These are phyloP conservation scores for Tragelaphus scriptus DNA, from an alignment of 2,113 vertebrate species.

Conservation along the genomic window DNA sequence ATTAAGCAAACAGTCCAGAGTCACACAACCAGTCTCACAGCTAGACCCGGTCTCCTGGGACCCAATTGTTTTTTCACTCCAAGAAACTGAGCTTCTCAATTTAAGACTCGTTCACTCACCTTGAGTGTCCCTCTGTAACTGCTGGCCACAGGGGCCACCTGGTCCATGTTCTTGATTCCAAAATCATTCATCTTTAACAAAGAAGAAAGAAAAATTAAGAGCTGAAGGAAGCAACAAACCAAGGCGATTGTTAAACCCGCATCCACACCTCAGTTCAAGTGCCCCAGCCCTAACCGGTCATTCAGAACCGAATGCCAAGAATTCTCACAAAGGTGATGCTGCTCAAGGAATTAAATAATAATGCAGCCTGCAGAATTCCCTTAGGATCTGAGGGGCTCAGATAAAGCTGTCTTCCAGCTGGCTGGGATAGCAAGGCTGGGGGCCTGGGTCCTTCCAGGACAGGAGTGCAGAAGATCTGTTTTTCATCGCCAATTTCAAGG, in stretches of 20 bases:
- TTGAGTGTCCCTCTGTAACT: conserved; percentile 84
- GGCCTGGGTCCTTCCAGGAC: not conserved
- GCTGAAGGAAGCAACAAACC: not conserved
- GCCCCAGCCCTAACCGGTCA: not conserved
- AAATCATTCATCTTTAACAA: conserved; percentile 85
- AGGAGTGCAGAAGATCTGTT: not conserved
- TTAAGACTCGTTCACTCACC: conserved; percentile 74
- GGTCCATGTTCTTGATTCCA: conserved; percentile 86
- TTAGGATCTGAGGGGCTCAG: not conserved
- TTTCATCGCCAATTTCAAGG: accelerated
- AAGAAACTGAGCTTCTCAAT: not conserved
- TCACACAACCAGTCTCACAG: not conserved
- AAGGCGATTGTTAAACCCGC: not conserved
- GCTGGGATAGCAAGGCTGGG: not conserved
- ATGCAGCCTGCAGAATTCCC: not conserved
- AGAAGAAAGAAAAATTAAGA: not conserved
- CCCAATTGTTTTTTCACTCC: too few relatives aligned
- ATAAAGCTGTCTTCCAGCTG: not conserved
- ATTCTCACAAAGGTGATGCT: not conserved
- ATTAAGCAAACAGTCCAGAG: not conserved
- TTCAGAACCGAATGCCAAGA: not conserved
- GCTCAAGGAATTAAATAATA: not conserved
- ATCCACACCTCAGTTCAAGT: not conserved
- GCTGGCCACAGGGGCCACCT: conserved; percentile 84
- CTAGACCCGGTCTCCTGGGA: not conserved